Evolutionary conservation across 2,797 vertebrate genomes (phyloP), one percentile per base, ranked within the genome.

Genomic region (Enteromius viviparus): DNA sequence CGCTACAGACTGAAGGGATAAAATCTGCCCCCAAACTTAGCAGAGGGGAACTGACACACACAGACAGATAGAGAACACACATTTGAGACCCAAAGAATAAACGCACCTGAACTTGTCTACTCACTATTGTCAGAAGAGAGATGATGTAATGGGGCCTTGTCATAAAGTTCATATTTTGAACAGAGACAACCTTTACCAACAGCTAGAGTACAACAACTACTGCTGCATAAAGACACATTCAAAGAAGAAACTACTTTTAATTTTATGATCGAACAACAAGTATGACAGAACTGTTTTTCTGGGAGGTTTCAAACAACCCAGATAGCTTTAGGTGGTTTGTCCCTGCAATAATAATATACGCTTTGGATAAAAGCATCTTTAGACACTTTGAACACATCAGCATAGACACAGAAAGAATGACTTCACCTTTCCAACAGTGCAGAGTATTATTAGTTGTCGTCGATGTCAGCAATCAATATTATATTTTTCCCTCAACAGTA

Each of bases 181-280:
- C 23, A 86, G 89, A 88, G n/a, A 26, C 23, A 26, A 66, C 32
- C 45, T 64, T 81, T 53, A 15, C n/a, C 10, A 47, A 75, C n/a
- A 65, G 32, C 58, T 72, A 15, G 47, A 42, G 8, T 53, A 75
- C 21, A 51, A 26, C 75, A 64, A 60, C 75, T 37, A 34, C 69
- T 74, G 42, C 80, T 65, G 32, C 2, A 64, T 15, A 65, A 29
- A 45, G 55, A 72, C 53, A 65, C 15, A 64, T 10, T 64, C 65
- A 70, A 12, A 69, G 32, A 78, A 0, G 2, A 37, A n/a, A 32
- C 4, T 47, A 19, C 10, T 23, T 23, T 6, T 58, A 12, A 45
- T 51, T 58, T 26, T 19, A 9, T 58, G 3, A 53, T 7, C 5
- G 1, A n/a, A 66, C 19, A 65, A 37, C 7, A 12, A 29, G 32